Percentiles rank a stretch among this genome's conserved stretches.
These are phyloP conservation scores for Dendropsophus ebraccatus DNA, from an alignment of 2,113 vertebrate genomes.

Conservation along the genomic window DNA sequence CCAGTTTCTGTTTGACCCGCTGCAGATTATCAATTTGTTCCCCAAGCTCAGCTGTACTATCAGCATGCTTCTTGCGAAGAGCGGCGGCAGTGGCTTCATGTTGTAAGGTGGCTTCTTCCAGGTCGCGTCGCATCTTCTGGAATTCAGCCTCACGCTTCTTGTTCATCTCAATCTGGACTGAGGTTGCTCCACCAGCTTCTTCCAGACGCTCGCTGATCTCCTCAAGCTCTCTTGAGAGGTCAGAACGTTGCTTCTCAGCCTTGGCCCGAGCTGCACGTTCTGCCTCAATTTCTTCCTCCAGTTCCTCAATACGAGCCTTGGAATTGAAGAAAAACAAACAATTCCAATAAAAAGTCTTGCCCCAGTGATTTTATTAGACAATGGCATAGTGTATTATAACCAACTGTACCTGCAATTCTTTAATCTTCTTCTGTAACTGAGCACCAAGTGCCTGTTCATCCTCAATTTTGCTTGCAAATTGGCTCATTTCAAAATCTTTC, in stretches of 20 bases:
- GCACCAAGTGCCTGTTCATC: constrained; percentile 75
- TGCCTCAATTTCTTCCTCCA: constrained; percentile 88
- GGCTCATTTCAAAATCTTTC: constrained; percentile 81
- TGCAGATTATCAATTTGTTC: constrained; percentile 92
- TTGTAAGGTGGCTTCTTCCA: constrained; percentile 89
- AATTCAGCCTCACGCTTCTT: constrained; percentile 92
- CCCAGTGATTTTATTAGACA: neutral
- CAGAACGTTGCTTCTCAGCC: constrained; percentile 83
- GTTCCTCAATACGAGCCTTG: constrained; percentile 81
- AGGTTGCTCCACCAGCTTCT: constrained; percentile 85
- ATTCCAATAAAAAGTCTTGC: neutral
- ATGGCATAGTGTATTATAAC: neutral
- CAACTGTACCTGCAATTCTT: constrained; percentile 76
- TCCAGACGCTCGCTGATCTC: constrained; percentile 89
- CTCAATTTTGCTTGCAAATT: constrained; percentile 76
- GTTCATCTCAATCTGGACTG: constrained; percentile 88
- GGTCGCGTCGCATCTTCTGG: constrained; percentile 86
- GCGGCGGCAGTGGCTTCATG: constrained; percentile 83
- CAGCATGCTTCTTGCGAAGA: constrained; percentile 87
- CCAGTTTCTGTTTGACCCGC: constrained; percentile 87
- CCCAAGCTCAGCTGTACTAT: constrained; percentile 84
- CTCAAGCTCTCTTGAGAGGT: constrained; percentile 87
- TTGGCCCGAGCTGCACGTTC: constrained; percentile 82
- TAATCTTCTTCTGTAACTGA: constrained; percentile 81
- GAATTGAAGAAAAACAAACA: neutral